Evolutionary conservation across 2,888 invertebrate species (phyloP), one percentile per base, ranked within the genome.

Genomic region (Dendrolimus pini): DNA sequence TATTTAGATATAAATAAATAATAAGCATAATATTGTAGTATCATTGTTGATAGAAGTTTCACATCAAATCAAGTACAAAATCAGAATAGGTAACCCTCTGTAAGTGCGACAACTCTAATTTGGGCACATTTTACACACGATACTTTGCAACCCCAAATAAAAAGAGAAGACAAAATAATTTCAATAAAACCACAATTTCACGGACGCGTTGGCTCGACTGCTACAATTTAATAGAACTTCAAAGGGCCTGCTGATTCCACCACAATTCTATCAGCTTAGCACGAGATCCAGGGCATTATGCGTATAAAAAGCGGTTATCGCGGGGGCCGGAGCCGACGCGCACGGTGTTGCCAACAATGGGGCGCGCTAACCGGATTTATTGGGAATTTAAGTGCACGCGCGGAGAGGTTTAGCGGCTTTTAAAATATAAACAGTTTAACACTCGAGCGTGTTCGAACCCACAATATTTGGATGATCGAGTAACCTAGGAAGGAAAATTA

Each of bases 241-340:
- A 89, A 89, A 89, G 84, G 89, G 87, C 83, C 83, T 84, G 85
- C 82, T 85, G 88, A 88, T 87, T 85, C 86, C 80, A 75, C 84
- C 88, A 85, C 89, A 89, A 89, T 89, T 89, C 89, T 86, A 89
- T 89, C 89, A 89, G 89, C 89, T 89, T 89, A 89, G 86, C 83
- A 79, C 77, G 82, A 80, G 85, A 87, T 86, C 85, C 85, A 80
- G 74, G 70, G 85, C 83, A 88, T 89, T 89, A 89, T 86, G 87
- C 85, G 87, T 86, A 88, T 85, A 88, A 89, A 89, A 88, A 87
- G 86, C 81, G 85, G 89, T 89, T 89, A 89, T 89, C 89, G 81
- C 79, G 71, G 64, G 60, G 60, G 61, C 59, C 58, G 61, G 57
- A 58, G 54, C 59, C 63, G 56, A 61, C 58, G 57, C 59, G 57